These are phyloP conservation scores for Plotosus lineatus DNA, from an alignment of 2,113 vertebrate species.

Conservation along the genomic window DNA sequence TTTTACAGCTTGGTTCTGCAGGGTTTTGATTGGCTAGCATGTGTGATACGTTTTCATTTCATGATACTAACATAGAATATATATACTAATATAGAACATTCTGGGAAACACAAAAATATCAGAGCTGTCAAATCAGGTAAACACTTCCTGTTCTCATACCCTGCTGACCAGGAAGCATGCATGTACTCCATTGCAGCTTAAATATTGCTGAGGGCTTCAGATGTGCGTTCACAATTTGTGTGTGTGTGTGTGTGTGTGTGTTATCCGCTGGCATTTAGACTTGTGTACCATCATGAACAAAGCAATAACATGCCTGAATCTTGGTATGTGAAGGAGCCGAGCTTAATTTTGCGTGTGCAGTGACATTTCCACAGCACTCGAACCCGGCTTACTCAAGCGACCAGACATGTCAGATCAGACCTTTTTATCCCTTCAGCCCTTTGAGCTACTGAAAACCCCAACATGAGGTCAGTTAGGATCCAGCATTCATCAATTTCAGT, in stretches of 20 bases:
- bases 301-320: neutral
- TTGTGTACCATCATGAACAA: neutral
- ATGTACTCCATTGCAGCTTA: neutral
- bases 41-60: neutral
- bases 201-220: neutral
- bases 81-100: neutral
- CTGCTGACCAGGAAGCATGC: neutral
- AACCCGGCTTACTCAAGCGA: neutral
- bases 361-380: slow-evolving; percentile 18
- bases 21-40: neutral
- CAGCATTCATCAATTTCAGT: neutral
- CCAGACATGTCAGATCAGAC: neutral
- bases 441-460: neutral
- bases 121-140: neutral
- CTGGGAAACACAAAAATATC: neutral
- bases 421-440: neutral
- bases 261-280: slow-evolving; percentile 5
- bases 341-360: slow-evolving; percentile 42
- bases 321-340: too few relatives aligned
- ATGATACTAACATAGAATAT: neutral
- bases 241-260: neutral
- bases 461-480: neutral
- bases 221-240: neutral
- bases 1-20: neutral
- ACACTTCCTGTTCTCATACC: neutral